phyloP scores from a whole-genome alignment of 2,113 vertebrate species.

The Lepisosteus osseus region DNA sequence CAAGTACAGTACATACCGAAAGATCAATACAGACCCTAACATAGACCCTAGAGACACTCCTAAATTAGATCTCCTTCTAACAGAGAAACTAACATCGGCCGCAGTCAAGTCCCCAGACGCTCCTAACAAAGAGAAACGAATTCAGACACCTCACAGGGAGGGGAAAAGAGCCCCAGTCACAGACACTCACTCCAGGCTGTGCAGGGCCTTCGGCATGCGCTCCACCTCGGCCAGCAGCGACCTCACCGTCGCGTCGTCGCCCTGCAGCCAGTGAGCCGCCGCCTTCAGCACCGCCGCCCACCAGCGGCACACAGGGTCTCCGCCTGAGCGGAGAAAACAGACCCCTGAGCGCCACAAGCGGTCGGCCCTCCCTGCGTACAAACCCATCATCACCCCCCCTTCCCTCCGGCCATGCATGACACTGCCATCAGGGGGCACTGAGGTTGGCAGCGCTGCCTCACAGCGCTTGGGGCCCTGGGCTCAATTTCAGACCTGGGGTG shows the following conservation, averaged over 20 bases:
- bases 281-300: slow-evolving; percentile 85
- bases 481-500: too few relatives aligned
- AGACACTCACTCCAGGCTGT: slow-evolving; percentile 80
- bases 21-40: background rate
- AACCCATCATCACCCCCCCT: too few relatives aligned
- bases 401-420: too few relatives aligned
- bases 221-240: slow-evolving; percentile 79
- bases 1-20: background rate
- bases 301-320: slow-evolving; percentile 88
- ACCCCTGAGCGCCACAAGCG: background rate
- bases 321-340: slow-evolving; percentile 55
- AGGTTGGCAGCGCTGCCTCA: too few relatives aligned
- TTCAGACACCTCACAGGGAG: background rate
- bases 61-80: too few relatives aligned
- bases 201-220: slow-evolving; percentile 84
- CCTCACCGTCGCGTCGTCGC: slow-evolving; percentile 77
- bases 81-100: too few relatives aligned
- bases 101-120: background rate
- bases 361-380: too few relatives aligned
- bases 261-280: slow-evolving; percentile 83
- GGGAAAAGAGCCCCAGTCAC: background rate
- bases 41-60: background rate
- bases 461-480: too few relatives aligned
- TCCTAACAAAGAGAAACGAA: background rate
- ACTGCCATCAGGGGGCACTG: too few relatives aligned